phyloP scores from a whole-genome alignment of 2,888 invertebrate species.

The Sphaerophoria rueppellii region DNA sequence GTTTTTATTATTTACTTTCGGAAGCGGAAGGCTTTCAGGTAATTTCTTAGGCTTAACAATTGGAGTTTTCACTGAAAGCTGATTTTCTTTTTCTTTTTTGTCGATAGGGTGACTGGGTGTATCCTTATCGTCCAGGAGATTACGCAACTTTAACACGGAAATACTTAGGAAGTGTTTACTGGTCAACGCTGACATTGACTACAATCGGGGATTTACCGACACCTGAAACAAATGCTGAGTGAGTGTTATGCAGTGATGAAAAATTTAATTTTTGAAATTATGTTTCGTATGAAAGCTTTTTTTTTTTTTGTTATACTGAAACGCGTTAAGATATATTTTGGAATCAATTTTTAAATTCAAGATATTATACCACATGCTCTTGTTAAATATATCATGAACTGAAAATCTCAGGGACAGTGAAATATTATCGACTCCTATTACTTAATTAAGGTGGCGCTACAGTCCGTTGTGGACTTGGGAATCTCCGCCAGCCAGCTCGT shows the following conservation, averaged over 20 bases:
- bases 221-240: slow-evolving; percentile 98
- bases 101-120: slow-evolving; percentile 92
- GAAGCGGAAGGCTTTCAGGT: slow-evolving; percentile 94
- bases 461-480: too few species aligned
- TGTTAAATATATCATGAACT: too few species aligned
- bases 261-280: neutral
- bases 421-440: too few species aligned
- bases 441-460: too few species aligned
- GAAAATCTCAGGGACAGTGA: too few species aligned
- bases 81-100: slow-evolving; percentile 2
- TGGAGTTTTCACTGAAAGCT: neutral
- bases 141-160: slow-evolving; percentile 95
- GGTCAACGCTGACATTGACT: slow-evolving; percentile 97
- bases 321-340: too few species aligned
- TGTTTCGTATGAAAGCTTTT: too few species aligned
- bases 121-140: slow-evolving; percentile 93
- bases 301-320: too few species aligned
- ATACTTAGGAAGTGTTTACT: slow-evolving; percentile 96
- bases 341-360: too few species aligned
- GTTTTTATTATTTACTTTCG: slow-evolving; percentile 97
- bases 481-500: too few species aligned
- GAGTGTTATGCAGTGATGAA: slow-evolving; percentile 82
- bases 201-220: slow-evolving; percentile 98
- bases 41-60: slow-evolving; percentile 58
- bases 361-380: too few species aligned